Conservation (phyloP, 1,140 invertebrate species). For the Maconellicoccus hirsutus region DNA sequence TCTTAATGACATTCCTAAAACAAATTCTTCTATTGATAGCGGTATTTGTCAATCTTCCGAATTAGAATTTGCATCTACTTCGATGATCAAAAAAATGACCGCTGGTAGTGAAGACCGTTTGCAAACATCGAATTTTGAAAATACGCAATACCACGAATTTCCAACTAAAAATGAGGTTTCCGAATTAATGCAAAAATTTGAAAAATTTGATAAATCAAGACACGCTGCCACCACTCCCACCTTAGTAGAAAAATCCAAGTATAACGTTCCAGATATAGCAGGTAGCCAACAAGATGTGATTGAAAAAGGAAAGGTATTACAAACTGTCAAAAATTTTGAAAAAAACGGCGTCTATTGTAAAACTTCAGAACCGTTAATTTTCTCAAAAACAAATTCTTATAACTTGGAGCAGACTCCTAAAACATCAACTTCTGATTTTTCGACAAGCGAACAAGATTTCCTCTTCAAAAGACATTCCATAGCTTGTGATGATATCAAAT, state of each 20-base stretch:
- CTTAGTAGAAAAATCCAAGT: no score
- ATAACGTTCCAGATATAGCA: neutral
- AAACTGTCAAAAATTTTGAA: neutral
- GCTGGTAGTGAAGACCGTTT: neutral
- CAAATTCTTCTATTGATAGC: conserved; percentile 57
- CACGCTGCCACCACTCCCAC: neutral
- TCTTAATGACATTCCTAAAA: conserved; percentile 32
- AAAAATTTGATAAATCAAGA: neutral
- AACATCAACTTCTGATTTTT: neutral
- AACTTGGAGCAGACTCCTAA: neutral
- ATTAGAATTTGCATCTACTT: neutral
- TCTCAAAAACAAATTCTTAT: neutral
- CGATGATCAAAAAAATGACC: neutral
- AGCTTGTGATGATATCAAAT: conserved; percentile 43
- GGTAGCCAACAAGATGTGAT: neutral
- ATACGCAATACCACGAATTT: neutral
- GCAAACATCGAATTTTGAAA: neutral
- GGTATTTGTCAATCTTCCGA: conserved; percentile 49
- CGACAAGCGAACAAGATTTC: neutral
- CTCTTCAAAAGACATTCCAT: conserved; percentile 42
- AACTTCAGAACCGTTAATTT: neutral
- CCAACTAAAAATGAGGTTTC: neutral
- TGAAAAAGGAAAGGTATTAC: neutral
- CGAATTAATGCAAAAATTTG: neutral
- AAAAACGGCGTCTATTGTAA: neutral